Evolutionary conservation across 2,888 invertebrate species (phyloP).

Genomic region (Merodon equestris): DNA sequence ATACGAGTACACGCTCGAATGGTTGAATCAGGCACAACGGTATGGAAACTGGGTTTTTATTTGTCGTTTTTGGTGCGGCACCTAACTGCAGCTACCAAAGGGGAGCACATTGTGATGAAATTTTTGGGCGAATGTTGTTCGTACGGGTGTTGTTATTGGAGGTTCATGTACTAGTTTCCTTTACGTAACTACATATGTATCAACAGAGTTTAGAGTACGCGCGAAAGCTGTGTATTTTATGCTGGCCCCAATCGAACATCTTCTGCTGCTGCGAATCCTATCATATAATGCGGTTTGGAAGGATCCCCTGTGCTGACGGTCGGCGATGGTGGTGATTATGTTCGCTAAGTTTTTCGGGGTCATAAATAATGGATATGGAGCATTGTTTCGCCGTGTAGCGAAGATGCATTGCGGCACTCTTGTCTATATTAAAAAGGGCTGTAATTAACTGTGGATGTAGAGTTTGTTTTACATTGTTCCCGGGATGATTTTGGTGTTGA

Average conservation of each 20-base stretch:
- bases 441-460: conserved; percentile 52
- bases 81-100: conserved; percentile 45
- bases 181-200: conserved; percentile 11
- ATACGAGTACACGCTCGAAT: neutral
- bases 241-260: conserved; percentile 46
- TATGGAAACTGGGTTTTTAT: no score
- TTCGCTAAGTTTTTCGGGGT: conserved; percentile 21
- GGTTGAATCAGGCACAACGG: conserved; percentile 1
- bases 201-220: no score
- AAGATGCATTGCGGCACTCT: conserved; percentile 58
- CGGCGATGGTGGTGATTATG: conserved; percentile 4
- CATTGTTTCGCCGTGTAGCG: conserved; percentile 55
- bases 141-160: conserved; percentile 41
- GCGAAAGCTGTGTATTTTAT: no score
- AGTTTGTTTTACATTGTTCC: conserved; percentile 53
- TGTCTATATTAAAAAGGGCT: conserved; percentile 51
- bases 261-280: neutral
- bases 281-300: no score
- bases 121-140: conserved; percentile 32
- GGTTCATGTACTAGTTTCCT: conserved; percentile 15
- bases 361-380: conserved; percentile 48
- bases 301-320: neutral
- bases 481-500: conserved; percentile 20
- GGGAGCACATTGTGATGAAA: no score
- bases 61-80: neutral